A percentile compares a stretch with the other conserved stretches of the same genome.
These are phyloP conservation scores for Melieria picta DNA, from an alignment of 2,888 invertebrate species.

Conservation along the genomic window DNA sequence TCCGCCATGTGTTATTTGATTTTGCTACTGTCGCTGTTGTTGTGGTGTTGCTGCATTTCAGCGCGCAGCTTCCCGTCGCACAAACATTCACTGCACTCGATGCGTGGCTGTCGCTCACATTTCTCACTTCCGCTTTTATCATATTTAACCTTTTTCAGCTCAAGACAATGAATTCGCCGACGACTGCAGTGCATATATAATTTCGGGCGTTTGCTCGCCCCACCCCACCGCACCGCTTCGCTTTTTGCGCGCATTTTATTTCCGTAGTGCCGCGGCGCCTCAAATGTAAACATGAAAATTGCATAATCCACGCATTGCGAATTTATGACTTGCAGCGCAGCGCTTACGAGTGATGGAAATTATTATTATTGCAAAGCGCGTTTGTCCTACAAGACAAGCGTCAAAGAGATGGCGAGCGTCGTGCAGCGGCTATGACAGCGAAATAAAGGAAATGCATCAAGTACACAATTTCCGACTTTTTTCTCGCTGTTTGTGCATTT, in stretches of 20 bases:
- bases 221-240: not conserved
- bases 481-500: not conserved
- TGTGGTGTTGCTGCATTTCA: too few species aligned
- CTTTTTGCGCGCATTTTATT: not conserved
- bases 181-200: too few species aligned
- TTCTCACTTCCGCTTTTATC: constrained; percentile 17
- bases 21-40: too few species aligned
- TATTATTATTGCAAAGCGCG: not conserved
- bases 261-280: constrained; percentile 1
- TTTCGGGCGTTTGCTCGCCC: not conserved
- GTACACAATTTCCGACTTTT: constrained; percentile 25
- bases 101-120: constrained; percentile 21
- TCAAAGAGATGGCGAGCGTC: constrained; percentile 29
- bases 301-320: constrained; percentile 31
- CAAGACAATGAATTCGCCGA: too few species aligned
- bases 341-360: not conserved
- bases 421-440: constrained; percentile 5
- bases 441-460: constrained; percentile 32
- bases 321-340: constrained; percentile 24
- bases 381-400: constrained; percentile 21
- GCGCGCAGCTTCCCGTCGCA: too few species aligned
- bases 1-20: too few species aligned
- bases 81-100: too few species aligned
- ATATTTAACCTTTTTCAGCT: not conserved
- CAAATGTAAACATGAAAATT: constrained; percentile 30